phyloP scores from a whole-genome alignment of 2,113 vertebrate species.

The Tetrax tetrax region DNA sequence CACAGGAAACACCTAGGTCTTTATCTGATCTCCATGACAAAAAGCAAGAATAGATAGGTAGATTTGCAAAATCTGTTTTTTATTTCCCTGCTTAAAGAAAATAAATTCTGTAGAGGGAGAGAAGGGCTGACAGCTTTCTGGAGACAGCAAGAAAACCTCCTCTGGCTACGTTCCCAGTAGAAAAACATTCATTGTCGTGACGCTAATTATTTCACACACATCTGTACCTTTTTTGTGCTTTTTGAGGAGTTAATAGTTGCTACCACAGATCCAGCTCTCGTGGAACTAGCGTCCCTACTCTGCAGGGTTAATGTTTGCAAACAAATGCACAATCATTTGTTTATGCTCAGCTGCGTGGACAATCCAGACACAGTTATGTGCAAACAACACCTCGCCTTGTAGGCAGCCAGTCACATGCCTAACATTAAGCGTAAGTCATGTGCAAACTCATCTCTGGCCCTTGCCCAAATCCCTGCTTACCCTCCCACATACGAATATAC shows the following conservation, averaged over 20 bases:
- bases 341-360: constrained; percentile 31
- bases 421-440: neutral
- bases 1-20: neutral
- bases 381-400: constrained; percentile 35
- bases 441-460: constrained; percentile 36
- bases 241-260: neutral
- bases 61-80: neutral
- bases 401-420: constrained; percentile 27
- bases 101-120: neutral
- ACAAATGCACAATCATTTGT: neutral
- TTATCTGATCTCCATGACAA: neutral
- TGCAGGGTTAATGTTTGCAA: constrained; percentile 12
- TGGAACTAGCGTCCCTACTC: neutral
- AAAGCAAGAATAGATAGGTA: neutral
- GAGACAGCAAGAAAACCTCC: neutral
- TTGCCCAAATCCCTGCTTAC: neutral
- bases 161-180: neutral
- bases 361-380: constrained; percentile 24
- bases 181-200: neutral
- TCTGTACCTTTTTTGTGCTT: neutral
- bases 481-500: neutral
- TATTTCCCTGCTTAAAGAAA: neutral
- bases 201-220: neutral
- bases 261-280: neutral
- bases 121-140: neutral